Evolutionary conservation across 2,113 vertebrate genomes (phyloP), one percentile per base, ranked within the genome.

Genomic region (Trinectes maculatus): DNA sequence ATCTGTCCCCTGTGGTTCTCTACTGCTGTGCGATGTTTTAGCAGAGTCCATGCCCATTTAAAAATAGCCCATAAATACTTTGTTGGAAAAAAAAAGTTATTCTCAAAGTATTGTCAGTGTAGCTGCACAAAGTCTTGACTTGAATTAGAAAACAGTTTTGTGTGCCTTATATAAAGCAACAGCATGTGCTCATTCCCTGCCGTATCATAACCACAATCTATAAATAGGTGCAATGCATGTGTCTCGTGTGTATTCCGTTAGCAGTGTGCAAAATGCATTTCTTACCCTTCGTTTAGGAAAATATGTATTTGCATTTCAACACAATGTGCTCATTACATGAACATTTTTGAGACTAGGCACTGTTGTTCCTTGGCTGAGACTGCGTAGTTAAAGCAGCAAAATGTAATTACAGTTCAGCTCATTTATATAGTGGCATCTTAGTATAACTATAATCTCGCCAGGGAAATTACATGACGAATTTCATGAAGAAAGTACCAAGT

Each of bases 301-400:
- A 19, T 11, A 48, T 34, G 31, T 43, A 76, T 82, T 77, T 77
- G 60, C 67, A 82, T 56, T 67, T 79, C 63, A 71, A 83, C 34
- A 62, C 39, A 53, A 8, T 43, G 49, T 70, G 31, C 71, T 78
- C 73, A 75, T 78, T 75, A 72, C 29, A 69, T 54, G 21, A 22
- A 52, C 9, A 61, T 47, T 78, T 71, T 34, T 22, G 55, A 72
- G 46, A 53, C 19, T 51, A 55, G 29, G 42, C 13, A 8, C 60
- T 24, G 18, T 75, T 58, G 33, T 69, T 79, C n/a, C n/a, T 56
- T 22, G 22, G 46, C 52, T 58, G 26, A 77, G 24, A 19, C 19
- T 9, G 19, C 46, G 15, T 40, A 37, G 47, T 59, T 64, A 13
- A 80, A 72, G 66, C 22, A 51, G 26, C 33, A 22, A 71, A 46